Evolutionary conservation across 1,140 invertebrate genomes (phyloP), one percentile per base, ranked within the genome.

Genomic region (Pseudomyrmex dendroicus): DNA sequence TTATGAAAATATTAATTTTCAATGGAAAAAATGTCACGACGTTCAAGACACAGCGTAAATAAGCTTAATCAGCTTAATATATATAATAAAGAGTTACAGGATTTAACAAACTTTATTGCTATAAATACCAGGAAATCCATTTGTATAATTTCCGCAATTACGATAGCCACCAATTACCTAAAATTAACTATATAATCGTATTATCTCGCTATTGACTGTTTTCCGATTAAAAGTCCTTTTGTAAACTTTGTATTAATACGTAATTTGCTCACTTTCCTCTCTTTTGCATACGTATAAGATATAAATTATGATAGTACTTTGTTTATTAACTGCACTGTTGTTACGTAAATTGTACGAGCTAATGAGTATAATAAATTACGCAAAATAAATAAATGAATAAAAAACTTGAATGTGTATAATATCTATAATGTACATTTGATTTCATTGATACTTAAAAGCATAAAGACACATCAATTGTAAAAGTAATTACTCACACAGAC

Each of bases 71-170:
- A 35, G 35, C 35, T 35, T 5, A 12, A 52, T 57, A 67, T 78
- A 15, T 10, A 68, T 78, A 50, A 8, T 44, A 9, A 44, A 15
- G 50, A 15, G 63, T 67, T 57, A 68, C 35, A n/a, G 44, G 56
- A 44, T 7, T 35, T 35, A 48, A 52, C 25, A 13, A 56, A 13
- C 12, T 22, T 78, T 57, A 48, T 68, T 15, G 35, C 35, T 35
- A 35, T 35, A 78, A 68, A 78, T 15, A 20, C 13, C 17, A 13
- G 57, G 52, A 54, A 85, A 88, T 80, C 68, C 59, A 88, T 88
- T 89, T 86, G 73, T 73, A 89, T 80, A 72, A 88, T 89, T 74
- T 73, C 59, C 59, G 56, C 63, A 89, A 88, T 88, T 83, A 72
- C 50, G 67, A 88, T 77, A 50, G 59, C 63, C 84, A 20, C 74